Evolutionary conservation across 2,113 vertebrate species (phyloP), one percentile per base, ranked within the genome.

Genomic region (Climacteris rufus): DNA sequence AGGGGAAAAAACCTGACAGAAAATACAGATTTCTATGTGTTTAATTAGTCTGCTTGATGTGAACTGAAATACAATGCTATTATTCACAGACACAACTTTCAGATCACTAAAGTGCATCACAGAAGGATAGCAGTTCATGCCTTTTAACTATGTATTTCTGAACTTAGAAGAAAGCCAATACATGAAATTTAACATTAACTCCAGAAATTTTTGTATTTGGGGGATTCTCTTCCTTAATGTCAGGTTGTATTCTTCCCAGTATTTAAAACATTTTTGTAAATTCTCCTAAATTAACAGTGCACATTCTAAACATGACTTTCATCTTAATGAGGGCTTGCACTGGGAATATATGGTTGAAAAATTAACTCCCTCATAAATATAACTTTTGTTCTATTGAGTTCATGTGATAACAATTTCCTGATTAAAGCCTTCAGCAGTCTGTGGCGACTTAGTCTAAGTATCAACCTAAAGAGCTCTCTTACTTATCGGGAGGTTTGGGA

Each of bases 401-500:
- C 45, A 27, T 31, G 42, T 66, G 54, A 56, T 15, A 94, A 66
- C 35, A 59, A 61, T 72, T 72, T 88, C 54, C 63, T 57, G 49
- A 91, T 59, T 84, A 82, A 91, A 87, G 44, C 75, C 37, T 83
- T 77, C 74, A 74, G 59, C 50, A 86, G 33, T 76, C 70, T 85
- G 18, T 19, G 13, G 39, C 61, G 50, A 85, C 35, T 88, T 54
- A 70, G 2, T 53, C n/a, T 65, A 87, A 87, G 57, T 59, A 82
- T 6, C 57, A 85, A 22, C 22, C 57, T 79, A 77, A 89, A 53
- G 70, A 94, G 69, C 12, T 79, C 47, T 75, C 65, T 64, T 37
- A 49, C 28, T 84, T 61, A 21, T 76, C 65, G 71, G 61, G 70
- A 70, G 68, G 61, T 83, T 83, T 70, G 40, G 22, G 30, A 81